These are phyloP conservation scores for Lordiphosa clarofinis DNA, from an alignment of 1,140 invertebrate species.

Conservation along the genomic window DNA sequence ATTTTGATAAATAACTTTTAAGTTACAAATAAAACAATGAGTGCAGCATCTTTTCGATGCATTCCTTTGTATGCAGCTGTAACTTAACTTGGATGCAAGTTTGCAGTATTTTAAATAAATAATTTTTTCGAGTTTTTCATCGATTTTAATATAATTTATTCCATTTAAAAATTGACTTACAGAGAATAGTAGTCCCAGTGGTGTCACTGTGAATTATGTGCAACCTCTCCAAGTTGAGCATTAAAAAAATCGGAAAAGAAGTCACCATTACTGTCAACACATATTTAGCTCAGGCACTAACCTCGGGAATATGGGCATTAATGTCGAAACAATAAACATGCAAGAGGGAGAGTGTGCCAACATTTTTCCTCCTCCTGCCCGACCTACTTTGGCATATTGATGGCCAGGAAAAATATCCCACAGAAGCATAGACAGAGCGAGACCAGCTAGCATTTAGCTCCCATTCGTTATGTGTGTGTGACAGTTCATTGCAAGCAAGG, in stretches of 20 bases:
- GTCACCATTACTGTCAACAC: slow-evolving; percentile 26
- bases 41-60: too few species aligned
- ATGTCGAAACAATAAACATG: slow-evolving; percentile 44
- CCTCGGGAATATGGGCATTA: slow-evolving; percentile 29
- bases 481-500: slow-evolving; percentile 22
- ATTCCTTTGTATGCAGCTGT: too few species aligned
- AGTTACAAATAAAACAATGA: too few species aligned
- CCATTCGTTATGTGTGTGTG: slow-evolving; percentile 44
- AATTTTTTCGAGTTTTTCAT: too few species aligned
- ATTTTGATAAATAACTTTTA: too few species aligned
- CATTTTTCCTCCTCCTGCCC: slow-evolving; percentile 6
- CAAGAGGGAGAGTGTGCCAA: slow-evolving; percentile 14
- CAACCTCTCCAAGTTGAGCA: neutral
- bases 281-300: slow-evolving; percentile 9
- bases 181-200: too few species aligned
- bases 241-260: neutral
- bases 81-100: too few species aligned
- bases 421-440: slow-evolving; percentile 9
- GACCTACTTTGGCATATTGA: slow-evolving; percentile 61
- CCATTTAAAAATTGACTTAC: too few species aligned
- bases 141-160: too few species aligned
- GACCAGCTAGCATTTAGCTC: slow-evolving; percentile 42
- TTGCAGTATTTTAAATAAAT: too few species aligned
- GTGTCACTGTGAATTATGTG: slow-evolving; percentile 6
- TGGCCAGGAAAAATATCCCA: slow-evolving; percentile 52